phyloP scores from a whole-genome alignment of 2,797 vertebrate genomes.

The Tamandua tetradactyla region DNA sequence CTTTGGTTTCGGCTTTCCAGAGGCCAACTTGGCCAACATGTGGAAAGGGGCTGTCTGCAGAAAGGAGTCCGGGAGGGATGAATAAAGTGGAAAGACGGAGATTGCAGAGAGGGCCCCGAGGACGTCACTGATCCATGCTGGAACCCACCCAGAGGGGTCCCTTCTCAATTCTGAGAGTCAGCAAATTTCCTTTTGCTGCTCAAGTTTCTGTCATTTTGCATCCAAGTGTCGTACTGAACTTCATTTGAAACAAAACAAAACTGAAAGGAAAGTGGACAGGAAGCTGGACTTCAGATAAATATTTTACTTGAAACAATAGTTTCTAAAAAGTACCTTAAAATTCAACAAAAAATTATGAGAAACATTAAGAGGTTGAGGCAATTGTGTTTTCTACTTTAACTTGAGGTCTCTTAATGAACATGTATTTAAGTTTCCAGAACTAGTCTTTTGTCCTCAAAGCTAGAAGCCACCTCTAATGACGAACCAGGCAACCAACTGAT shows the following conservation, averaged over 20 bases:
- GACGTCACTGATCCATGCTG: not conserved
- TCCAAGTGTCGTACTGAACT: not conserved
- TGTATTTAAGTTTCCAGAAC: not conserved
- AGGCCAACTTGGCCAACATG: not conserved
- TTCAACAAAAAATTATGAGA: not conserved
- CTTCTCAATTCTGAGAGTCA: not conserved
- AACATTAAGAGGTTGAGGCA: not conserved
- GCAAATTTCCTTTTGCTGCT: not conserved
- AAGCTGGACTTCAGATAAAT: not conserved
- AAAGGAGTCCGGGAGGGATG: not conserved
- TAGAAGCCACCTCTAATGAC: not conserved
- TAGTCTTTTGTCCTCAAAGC: not conserved
- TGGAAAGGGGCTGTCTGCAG: not conserved
- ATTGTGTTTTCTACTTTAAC: not conserved
- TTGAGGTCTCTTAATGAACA: not conserved
- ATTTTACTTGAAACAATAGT: not conserved
- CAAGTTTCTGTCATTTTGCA: not conserved
- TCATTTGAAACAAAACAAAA: not conserved
- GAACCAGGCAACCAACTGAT: not conserved
- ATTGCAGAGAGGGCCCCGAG: not conserved
- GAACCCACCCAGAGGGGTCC: not conserved
- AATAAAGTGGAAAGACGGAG: not conserved
- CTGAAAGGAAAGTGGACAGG: not conserved
- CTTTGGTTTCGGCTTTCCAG: not conserved
- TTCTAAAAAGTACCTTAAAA: slow-evolving; percentile 17